These are phyloP conservation scores for Novumbra hubbsi DNA, from an alignment of 2,797 vertebrate species.

Conservation along the genomic window DNA sequence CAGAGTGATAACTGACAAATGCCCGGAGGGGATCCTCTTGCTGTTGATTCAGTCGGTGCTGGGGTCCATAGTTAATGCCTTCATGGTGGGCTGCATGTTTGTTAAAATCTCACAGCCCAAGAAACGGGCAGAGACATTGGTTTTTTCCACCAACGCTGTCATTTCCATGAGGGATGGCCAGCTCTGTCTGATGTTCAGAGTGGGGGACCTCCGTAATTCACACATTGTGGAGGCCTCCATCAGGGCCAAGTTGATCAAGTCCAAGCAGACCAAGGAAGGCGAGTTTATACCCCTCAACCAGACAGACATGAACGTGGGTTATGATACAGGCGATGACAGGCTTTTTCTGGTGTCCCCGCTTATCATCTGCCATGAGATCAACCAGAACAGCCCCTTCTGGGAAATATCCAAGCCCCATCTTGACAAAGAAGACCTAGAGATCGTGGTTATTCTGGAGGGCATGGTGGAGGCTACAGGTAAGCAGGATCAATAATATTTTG, in stretches of 20 bases:
- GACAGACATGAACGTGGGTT: constrained; percentile 99
- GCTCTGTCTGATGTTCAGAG: constrained; percentile 97
- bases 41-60: constrained; percentile 95
- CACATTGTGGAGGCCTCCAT: constrained; percentile 99
- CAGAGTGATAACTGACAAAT: constrained; percentile 97
- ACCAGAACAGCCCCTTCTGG: constrained; percentile 98
- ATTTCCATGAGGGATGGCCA: constrained; percentile 96
- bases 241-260: constrained; percentile 97
- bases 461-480: constrained; percentile 99
- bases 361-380: constrained; percentile 99
- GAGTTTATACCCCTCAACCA: constrained; percentile 99
- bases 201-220: constrained; percentile 96
- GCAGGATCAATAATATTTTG: constrained; percentile 17
- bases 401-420: constrained; percentile 91
- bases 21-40: constrained; percentile 94
- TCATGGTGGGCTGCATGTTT: constrained; percentile 99
- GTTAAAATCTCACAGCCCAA: constrained; percentile 99
- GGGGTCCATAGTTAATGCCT: constrained; percentile 98
- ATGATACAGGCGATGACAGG: constrained; percentile 95
- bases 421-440: constrained; percentile 91
- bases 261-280: constrained; percentile 98
- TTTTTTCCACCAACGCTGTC: constrained; percentile 96
- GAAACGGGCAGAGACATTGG: constrained; percentile 97
- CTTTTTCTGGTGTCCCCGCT: constrained; percentile 98
- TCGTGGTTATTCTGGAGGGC: constrained; percentile 98